These are phyloP conservation scores for Tonatia bakeri DNA, from an alignment of 2,113 vertebrate genomes.

Conservation along the genomic window DNA sequence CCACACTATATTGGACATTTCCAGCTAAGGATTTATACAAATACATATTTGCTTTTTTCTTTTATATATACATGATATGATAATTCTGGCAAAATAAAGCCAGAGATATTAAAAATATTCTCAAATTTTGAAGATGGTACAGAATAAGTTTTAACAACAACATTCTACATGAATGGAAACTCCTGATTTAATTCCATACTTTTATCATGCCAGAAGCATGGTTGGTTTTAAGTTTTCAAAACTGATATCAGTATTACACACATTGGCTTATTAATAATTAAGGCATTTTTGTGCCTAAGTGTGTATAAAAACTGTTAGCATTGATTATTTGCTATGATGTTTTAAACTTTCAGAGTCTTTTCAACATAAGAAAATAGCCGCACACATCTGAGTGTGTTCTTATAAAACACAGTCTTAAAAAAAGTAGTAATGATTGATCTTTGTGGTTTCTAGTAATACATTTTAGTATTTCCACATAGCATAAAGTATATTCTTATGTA, in stretches of 20 bases:
- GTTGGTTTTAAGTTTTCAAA: slow-evolving; percentile 50
- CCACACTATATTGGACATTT: too few relatives aligned
- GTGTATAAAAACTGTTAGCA: slow-evolving; percentile 79
- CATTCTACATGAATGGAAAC: too few relatives aligned
- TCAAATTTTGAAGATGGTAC: too few relatives aligned
- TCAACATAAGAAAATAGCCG: slow-evolving; percentile 74
- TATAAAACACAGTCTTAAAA: too few relatives aligned
- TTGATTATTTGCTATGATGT: slow-evolving; percentile 75
- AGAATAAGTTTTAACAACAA: too few relatives aligned
- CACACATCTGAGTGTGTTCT: slow-evolving; percentile 62
- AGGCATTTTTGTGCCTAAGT: slow-evolving; percentile 81
- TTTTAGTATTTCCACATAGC: slow-evolving; percentile 63
- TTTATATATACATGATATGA: too few relatives aligned
- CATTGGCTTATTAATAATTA: slow-evolving; percentile 81
- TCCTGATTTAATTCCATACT: not conserved
- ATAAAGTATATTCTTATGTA: slow-evolving; percentile 45
- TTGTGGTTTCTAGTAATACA: slow-evolving; percentile 21
- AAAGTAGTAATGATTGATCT: too few relatives aligned
- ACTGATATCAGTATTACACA: slow-evolving; percentile 72
- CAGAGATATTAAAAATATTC: too few relatives aligned
- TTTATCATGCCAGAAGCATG: slow-evolving; percentile 71
- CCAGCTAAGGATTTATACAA: too few relatives aligned
- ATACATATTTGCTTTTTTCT: too few relatives aligned
- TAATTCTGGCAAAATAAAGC: too few relatives aligned
- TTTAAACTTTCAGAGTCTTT: slow-evolving; percentile 69